Percentiles rank a stretch among this genome's conserved stretches.
These are phyloP conservation scores for Harlomillsia oculata DNA, from an alignment of 1,140 invertebrate genomes.

Conservation along the genomic window DNA sequence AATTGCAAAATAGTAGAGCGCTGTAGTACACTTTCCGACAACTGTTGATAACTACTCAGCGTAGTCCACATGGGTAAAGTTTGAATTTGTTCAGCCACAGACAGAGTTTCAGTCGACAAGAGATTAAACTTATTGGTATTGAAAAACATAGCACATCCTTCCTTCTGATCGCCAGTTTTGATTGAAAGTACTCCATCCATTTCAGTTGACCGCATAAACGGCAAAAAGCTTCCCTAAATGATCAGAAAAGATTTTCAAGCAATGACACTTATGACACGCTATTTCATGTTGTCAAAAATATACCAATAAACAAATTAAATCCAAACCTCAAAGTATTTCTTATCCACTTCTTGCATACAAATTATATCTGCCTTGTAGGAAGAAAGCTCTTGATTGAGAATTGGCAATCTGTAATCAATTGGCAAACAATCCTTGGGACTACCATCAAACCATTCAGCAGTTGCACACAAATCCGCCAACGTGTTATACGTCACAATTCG, in stretches of 20 bases:
- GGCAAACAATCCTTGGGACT: constrained; percentile 66
- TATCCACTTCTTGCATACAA: constrained; percentile 87
- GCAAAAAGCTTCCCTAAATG: constrained; percentile 59
- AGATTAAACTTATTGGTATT: constrained; percentile 39
- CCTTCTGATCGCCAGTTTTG: constrained; percentile 62
- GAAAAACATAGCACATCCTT: constrained; percentile 73
- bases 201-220: constrained; percentile 47
- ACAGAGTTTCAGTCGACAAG: constrained; percentile 42
- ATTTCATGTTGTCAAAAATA: no score
- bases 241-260: no score
- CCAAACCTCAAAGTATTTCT: constrained; percentile 42
- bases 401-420: constrained; percentile 63
- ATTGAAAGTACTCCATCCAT: constrained; percentile 53
- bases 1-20: constrained; percentile 45
- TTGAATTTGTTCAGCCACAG: constrained; percentile 50
- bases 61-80: constrained; percentile 47
- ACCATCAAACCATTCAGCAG: constrained; percentile 52
- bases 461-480: constrained; percentile 72
- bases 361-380: constrained; percentile 75
- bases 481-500: constrained; percentile 80
- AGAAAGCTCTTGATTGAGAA: constrained; percentile 24
- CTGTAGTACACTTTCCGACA: constrained; percentile 47
- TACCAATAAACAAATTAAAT: no score
- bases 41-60: constrained; percentile 48
- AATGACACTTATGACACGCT: no score